Evolutionary conservation across 2,113 vertebrate species (phyloP), one percentile per base, ranked within the genome.

Genomic region (Ciconia stormi): DNA sequence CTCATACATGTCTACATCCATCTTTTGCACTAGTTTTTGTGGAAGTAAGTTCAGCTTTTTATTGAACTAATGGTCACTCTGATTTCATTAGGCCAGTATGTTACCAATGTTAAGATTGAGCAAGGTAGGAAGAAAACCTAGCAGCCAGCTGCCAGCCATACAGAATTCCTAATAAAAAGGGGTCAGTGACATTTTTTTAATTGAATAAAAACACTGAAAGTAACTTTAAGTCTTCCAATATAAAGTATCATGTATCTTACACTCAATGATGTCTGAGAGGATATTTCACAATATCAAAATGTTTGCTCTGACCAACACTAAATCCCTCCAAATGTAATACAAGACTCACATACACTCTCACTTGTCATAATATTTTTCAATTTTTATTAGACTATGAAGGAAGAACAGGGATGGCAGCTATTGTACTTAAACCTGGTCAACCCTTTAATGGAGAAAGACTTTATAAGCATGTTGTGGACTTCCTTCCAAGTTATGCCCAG

Each of bases 301-400:
- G 56, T 49, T 91, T 82, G 13, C 27, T 80, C 44, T 40, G 11
- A 82, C 8, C 38, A 55, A 49, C 44, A 47, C 3, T 42, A 83
- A 91, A 69, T 30, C 8, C 7, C 13, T 8, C 22, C 20, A 62
- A 79, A 66, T 42, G 16, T 66, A 27, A 61, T 13, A 85, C 10
- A 77, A 55, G 21, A 62, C 40, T 86, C 44, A 55, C 4, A 42
- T 15, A 56, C 8, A 29, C 11, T 62, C 52, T 18, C n/a, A 23
- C 3, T 38, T 62, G 30, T 50, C 9, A 38, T 25, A 65, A 4
- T 49, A 9, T 65, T 63, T 77, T 67, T 16, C 12, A 16, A n/a
- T 36, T 70, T 49, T 94, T 90, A 87, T 88, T 69, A 98, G 98
- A 98, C n/a, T 98, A 98, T 53, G 98, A 99, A 96, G 98, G 98